Conservation (phyloP, 2,888 invertebrate species). For the Suillia variegata region DNA sequence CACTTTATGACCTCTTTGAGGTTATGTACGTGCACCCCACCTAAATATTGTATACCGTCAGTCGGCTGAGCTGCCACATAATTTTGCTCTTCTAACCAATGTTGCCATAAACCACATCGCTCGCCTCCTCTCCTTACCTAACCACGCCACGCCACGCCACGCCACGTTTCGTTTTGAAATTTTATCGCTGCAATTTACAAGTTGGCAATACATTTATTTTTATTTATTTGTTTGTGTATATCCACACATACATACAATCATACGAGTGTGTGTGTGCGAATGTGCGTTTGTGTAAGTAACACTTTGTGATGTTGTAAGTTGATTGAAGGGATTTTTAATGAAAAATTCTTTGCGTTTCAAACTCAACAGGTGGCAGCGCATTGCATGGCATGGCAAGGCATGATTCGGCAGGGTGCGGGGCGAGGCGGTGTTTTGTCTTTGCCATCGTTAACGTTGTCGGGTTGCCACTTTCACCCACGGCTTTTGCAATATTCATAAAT, state of each 20-base stretch:
- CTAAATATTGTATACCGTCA: too few relatives aligned
- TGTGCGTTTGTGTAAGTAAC: neutral
- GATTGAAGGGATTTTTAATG: slow-evolving; percentile 2
- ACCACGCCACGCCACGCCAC: too few relatives aligned
- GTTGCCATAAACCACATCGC: neutral
- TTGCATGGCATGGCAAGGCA: too few relatives aligned
- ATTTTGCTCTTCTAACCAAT: neutral
- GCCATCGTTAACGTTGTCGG: neutral
- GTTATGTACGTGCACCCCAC: too few relatives aligned
- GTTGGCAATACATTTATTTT: slow-evolving; percentile 25
- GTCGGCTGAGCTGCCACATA: neutral
- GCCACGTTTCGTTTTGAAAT: neutral
- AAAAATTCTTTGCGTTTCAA: neutral
- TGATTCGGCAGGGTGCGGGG: too few relatives aligned
- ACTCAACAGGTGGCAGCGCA: neutral
- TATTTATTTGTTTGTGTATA: slow-evolving; percentile 2
- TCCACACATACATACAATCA: too few relatives aligned
- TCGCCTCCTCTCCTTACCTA: too few relatives aligned
- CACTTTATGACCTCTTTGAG: too few relatives aligned
- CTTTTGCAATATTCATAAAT: slow-evolving; percentile 3
- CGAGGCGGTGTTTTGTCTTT: neutral
- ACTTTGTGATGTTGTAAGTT: neutral
- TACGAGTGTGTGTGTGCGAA: neutral
- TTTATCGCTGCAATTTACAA: slow-evolving; percentile 28
- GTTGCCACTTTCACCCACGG: neutral